A percentile compares a stretch with the other conserved stretches of the same genome.
Evolutionary conservation across 2,113 vertebrate genomes (phyloP).

Genomic region (Actenoides lindsayi): DNA sequence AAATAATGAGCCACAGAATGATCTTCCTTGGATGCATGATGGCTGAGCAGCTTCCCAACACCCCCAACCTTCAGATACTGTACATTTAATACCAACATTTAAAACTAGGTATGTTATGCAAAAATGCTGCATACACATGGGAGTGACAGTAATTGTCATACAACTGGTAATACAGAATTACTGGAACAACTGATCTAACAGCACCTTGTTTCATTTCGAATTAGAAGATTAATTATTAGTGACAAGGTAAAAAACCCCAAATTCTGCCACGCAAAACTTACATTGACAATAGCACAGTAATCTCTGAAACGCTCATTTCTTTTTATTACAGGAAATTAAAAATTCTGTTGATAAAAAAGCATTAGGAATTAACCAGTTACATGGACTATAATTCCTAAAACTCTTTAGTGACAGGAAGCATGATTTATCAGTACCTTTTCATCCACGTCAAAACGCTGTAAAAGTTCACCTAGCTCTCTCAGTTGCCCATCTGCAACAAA

Average conservation of each 20-base stretch:
- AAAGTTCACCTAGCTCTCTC: conserved; percentile 39
- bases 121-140: neutral
- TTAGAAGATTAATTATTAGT: neutral
- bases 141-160: neutral
- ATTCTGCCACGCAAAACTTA: neutral
- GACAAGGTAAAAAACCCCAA: neutral
- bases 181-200: neutral
- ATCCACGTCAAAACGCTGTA: neutral
- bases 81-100: neutral
- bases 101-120: neutral
- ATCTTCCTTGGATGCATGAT: fast-evolving
- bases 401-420: neutral
- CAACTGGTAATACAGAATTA: neutral
- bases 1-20: neutral
- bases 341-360: neutral
- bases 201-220: neutral
- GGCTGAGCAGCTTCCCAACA: neutral
- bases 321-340: neutral
- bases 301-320: neutral
- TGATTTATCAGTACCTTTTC: conserved; percentile 68
- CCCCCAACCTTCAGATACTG: neutral
- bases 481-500: conserved; percentile 15
- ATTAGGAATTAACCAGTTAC: neutral
- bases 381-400: neutral
- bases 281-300: neutral